A percentile compares a stretch with the other conserved stretches of the same genome.
Conservation (phyloP, 2,797 vertebrate genomes). For the Galagoides demidoff region DNA sequence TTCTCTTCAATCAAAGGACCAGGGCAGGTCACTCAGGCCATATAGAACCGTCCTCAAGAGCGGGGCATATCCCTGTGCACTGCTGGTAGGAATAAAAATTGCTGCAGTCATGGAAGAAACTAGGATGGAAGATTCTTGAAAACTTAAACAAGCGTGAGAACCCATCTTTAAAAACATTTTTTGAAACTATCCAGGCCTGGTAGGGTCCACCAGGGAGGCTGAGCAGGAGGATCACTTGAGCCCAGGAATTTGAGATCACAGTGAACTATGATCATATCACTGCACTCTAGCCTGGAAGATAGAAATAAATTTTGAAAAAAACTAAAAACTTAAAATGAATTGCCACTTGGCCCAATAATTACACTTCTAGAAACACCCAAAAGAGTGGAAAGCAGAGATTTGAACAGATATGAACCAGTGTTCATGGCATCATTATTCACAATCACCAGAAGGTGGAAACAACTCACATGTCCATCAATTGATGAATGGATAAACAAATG, state of each 20-base stretch:
- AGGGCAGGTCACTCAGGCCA: neutral
- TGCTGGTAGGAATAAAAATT: neutral
- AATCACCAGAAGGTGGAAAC: neutral
- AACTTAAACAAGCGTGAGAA: neutral
- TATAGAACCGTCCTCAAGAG: neutral
- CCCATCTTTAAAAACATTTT: neutral
- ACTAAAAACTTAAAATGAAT: neutral
- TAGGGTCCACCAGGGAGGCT: too few relatives aligned
- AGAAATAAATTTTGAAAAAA: neutral
- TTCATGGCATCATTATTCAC: neutral
- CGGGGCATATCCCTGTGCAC: neutral
- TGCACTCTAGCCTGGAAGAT: too few relatives aligned
- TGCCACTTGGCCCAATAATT: neutral
- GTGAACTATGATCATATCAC: too few relatives aligned
- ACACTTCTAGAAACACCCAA: neutral
- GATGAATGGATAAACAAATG: too few relatives aligned
- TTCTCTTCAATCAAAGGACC: neutral
- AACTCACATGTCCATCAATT: neutral
- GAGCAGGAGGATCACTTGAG: too few relatives aligned
- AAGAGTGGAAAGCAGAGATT: neutral
- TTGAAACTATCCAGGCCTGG: neutral
- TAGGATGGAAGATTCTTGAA: neutral
- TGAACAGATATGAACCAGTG: neutral
- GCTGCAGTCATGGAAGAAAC: neutral
- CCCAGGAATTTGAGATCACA: too few relatives aligned